Conservation (phyloP, 2,113 vertebrate genomes). For the Colius striatus region DNA sequence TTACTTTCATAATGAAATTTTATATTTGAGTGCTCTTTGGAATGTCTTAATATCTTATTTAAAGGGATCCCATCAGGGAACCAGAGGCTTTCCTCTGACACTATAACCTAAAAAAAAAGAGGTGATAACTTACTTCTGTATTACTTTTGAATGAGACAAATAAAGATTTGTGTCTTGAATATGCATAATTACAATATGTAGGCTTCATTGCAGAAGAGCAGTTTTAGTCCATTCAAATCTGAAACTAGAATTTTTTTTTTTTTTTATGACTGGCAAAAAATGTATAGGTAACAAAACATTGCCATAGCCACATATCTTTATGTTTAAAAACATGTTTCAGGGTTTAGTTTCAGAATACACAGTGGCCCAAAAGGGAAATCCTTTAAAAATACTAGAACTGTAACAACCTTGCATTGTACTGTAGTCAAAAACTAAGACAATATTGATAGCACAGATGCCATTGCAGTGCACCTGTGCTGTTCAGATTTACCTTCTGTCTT, state of each 20-base stretch:
- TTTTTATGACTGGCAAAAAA: neutral
- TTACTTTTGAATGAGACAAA: neutral
- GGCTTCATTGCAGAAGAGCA: neutral
- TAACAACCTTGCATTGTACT: neutral
- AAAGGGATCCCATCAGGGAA: neutral
- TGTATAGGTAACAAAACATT: neutral
- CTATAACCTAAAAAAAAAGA: neutral
- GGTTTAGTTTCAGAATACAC: neutral
- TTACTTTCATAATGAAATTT: neutral
- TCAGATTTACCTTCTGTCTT: neutral
- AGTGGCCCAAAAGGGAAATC: neutral
- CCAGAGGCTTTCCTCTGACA: neutral
- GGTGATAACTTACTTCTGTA: neutral
- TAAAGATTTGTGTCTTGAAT: neutral
- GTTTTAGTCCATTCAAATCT: neutral
- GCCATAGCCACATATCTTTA: neutral
- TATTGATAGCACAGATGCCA: neutral
- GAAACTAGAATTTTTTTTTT: neutral
- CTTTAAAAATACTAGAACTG: neutral
- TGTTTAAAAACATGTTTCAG: neutral
- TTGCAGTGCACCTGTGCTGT: neutral
- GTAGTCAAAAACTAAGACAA: neutral
- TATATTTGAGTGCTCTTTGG: neutral
- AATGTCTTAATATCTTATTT: neutral
- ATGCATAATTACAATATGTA: neutral